phyloP scores from a whole-genome alignment of 1,140 invertebrate genomes.

The Lucilia cuprina region DNA sequence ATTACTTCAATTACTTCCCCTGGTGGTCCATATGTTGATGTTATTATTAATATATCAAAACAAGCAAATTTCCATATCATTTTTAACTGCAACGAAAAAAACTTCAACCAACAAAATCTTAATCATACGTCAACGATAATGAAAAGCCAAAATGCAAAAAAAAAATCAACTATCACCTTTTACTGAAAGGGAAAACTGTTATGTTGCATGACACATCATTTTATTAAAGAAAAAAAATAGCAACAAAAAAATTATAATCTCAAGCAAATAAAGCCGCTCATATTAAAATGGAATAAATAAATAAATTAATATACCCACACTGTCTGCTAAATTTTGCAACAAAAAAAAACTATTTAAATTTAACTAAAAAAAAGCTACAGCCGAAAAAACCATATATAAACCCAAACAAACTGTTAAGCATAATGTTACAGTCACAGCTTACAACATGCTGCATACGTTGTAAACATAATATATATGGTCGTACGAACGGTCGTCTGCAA shows the following conservation, averaged over 20 bases:
- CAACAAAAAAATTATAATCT: neutral
- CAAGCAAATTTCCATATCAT: neutral
- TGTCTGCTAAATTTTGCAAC: neutral
- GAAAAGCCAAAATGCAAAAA: neutral
- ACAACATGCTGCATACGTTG: neutral
- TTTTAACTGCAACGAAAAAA: neutral
- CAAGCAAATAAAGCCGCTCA: neutral
- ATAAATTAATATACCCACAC: slow-evolving; percentile 17
- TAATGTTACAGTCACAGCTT: neutral
- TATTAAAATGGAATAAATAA: slow-evolving; percentile 17
- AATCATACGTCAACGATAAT: neutral
- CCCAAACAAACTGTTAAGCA: neutral
- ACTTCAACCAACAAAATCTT: neutral
- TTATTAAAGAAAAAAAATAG: neutral
- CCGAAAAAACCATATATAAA: neutral
- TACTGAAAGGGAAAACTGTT: slow-evolving; percentile 5
- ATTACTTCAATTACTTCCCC: neutral
- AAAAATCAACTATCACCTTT: neutral
- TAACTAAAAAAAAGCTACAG: neutral
- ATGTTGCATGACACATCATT: neutral
- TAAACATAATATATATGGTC: neutral
- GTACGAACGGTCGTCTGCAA: neutral
- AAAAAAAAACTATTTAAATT: no score
- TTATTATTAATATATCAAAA: neutral
- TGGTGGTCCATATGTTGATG: neutral